phyloP scores from a whole-genome alignment of 1,140 invertebrate genomes.

The Helicoverpa armigera region DNA sequence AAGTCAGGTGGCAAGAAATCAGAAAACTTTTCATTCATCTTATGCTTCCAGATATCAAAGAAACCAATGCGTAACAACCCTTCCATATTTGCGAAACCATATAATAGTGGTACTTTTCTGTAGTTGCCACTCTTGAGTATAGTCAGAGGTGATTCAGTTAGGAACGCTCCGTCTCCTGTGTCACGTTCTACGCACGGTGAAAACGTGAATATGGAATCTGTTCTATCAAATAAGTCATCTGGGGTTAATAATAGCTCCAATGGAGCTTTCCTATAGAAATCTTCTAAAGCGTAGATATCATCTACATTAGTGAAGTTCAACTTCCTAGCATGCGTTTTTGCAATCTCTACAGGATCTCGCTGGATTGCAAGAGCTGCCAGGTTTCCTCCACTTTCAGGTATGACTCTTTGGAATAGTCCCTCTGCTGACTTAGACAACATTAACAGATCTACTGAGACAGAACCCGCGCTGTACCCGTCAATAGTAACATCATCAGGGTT shows the following conservation, averaged over 20 bases:
- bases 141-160: no score
- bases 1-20: conserved; percentile 50
- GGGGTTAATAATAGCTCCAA: conserved; percentile 50
- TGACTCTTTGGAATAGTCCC: conserved; percentile 69
- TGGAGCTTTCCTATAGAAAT: conserved; percentile 59
- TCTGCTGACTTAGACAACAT: conserved; percentile 64
- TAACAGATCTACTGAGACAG: conserved; percentile 57
- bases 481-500: conserved; percentile 74
- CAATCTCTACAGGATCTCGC: conserved; percentile 59
- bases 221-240: conserved; percentile 26
- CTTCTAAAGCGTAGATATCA: conserved; percentile 59
- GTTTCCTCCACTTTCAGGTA: conserved; percentile 66
- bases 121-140: no score
- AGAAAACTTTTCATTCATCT: conserved; percentile 73
- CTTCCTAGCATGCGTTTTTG: conserved; percentile 51
- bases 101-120: no score
- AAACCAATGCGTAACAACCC: conserved; percentile 56
- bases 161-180: conserved; percentile 43
- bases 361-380: conserved; percentile 56
- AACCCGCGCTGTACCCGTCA: conserved; percentile 69
- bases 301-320: conserved; percentile 53
- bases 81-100: conserved; percentile 66
- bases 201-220: conserved; percentile 56
- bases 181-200: conserved; percentile 63
- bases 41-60: conserved; percentile 60